Base-by-base conservation (phyloP, 2,113 vertebrate genomes). In the Lagopus muta region DNA sequence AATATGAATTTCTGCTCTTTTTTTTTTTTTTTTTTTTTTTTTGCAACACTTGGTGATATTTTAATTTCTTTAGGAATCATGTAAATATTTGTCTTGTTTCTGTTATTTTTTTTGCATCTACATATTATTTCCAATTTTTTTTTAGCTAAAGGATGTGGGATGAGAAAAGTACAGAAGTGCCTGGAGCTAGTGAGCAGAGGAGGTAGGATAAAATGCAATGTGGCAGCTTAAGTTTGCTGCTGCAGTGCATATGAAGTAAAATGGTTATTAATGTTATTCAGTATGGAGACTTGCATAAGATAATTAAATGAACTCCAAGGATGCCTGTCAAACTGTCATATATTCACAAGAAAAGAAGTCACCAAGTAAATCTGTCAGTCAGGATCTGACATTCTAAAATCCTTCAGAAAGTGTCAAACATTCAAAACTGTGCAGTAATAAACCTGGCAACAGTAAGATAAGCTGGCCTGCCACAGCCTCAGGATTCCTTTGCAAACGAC, bases 301-400 rank as follows among this genome's bases (percentile, higher is more conserved):
- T 76, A 83, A 85, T 90, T 57, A 93, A 62, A 57, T 48, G 52
- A 93, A 92, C 88, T 82, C 83, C 66, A 91, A 92, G 64, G 92
- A 96, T 67, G 74, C 48, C 82, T 92, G 91, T 85, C 91, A 96
- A 94, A 24, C 85, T 95, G 93, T 90, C 93, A 94, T 84, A 74
- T 54, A 69, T 5, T 87, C 65, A 50, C 10, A 47, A 86, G 58
- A 34, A 87, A 61, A 42, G 42, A 92, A 95, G 20, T 43, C 77
- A 90, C 13, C 3, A 8, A 76, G 70, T 77, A 79, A 97, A 90
- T 58, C 72, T 92, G 67, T 92, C 92, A 97, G 61, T 90, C 91
- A 96, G 36, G 25, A n/a, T 86, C 42, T 86, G 88, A 91, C 82
- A 97, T 96, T 93, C 66, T 79, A 76, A 94, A 92, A 90, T 92